A percentile compares a stretch with the other conserved stretches of the same genome.
These are phyloP conservation scores for Chorisops tibialis DNA, from an alignment of 2,888 invertebrate genomes.

Conservation along the genomic window DNA sequence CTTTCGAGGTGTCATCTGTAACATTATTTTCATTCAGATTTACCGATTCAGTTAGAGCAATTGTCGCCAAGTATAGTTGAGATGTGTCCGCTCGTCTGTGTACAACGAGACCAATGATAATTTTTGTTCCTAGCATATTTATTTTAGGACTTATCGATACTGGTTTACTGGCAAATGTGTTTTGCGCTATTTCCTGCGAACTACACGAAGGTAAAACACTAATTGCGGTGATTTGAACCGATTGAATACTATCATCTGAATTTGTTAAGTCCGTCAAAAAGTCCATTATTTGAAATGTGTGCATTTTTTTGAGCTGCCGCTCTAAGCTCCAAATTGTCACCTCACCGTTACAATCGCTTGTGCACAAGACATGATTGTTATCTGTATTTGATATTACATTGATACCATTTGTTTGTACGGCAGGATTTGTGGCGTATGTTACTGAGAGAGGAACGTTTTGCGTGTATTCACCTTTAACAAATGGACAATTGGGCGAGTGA, in stretches of 20 bases:
- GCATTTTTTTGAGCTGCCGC: constrained; percentile 69
- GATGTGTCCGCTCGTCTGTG: constrained; percentile 43
- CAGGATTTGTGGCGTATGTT: constrained; percentile 79
- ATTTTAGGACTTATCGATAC: constrained; percentile 42
- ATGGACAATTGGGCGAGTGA: constrained; percentile 89
- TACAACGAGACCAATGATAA: constrained; percentile 45
- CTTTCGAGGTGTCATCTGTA: not conserved
- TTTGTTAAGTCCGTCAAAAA: constrained; percentile 43
- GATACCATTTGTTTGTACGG: constrained; percentile 58
- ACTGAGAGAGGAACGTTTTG: constrained; percentile 90
- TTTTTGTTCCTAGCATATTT: constrained; percentile 45
- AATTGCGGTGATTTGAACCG: constrained; percentile 64
- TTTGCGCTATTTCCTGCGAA: not conserved
- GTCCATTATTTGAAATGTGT: constrained; percentile 55
- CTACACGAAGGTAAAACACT: constrained; percentile 66
- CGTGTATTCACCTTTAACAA: constrained; percentile 91
- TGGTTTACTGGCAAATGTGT: constrained; percentile 42
- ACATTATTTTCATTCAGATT: not conserved
- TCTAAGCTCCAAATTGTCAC: constrained; percentile 82
- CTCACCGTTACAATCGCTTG: constrained; percentile 60
- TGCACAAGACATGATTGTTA: constrained; percentile 58
- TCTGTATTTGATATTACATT: constrained; percentile 61
- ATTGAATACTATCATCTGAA: constrained; percentile 15
- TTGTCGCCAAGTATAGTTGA: constrained; percentile 42
- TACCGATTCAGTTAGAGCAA: constrained; percentile 41